phyloP scores from a whole-genome alignment of 92 coral and sea anemone genomes.

The Plumapathes pennacea region DNA sequence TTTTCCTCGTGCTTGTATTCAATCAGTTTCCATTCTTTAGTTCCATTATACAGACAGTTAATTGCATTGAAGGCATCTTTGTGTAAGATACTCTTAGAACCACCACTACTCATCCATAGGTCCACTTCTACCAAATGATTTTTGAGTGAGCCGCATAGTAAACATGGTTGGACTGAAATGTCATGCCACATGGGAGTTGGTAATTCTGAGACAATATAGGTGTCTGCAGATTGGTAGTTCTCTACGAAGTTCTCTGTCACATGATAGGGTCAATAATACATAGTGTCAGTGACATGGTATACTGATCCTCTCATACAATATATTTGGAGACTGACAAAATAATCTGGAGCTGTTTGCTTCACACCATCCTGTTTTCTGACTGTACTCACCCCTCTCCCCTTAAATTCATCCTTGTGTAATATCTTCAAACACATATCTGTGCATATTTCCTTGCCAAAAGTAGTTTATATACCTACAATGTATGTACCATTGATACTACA shows the following conservation, averaged over 20 bases:
- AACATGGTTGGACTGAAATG: slow-evolving; percentile 75
- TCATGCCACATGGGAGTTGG: slow-evolving; percentile 92
- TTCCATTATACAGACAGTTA: slow-evolving; percentile 90
- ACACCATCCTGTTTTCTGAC: too few relatives aligned
- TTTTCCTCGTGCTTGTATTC: slow-evolving; percentile 83
- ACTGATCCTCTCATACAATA: too few relatives aligned
- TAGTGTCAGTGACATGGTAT: too few relatives aligned
- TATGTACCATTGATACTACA: too few relatives aligned
- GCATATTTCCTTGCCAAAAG: too few relatives aligned
- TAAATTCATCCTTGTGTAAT: too few relatives aligned
- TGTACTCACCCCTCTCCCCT: too few relatives aligned
- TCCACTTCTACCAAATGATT: slow-evolving; percentile 87
- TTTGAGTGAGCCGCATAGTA: slow-evolving; percentile 80
- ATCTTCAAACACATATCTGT: too few relatives aligned
- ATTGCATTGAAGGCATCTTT: slow-evolving; percentile 97
- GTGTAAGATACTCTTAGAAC: slow-evolving; percentile 77
- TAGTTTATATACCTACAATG: too few relatives aligned
- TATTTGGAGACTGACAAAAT: too few relatives aligned
- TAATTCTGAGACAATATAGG: slow-evolving; percentile 84
- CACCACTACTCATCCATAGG: slow-evolving; percentile 98
- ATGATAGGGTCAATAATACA: not conserved
- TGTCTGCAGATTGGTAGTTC: slow-evolving; percentile 45
- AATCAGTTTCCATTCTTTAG: slow-evolving; percentile 93
- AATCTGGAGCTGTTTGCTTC: too few relatives aligned
- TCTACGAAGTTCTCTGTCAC: slow-evolving; percentile 68